Conservation (phyloP, 2,888 invertebrate species). For the Chrysopilus asiliformis region DNA sequence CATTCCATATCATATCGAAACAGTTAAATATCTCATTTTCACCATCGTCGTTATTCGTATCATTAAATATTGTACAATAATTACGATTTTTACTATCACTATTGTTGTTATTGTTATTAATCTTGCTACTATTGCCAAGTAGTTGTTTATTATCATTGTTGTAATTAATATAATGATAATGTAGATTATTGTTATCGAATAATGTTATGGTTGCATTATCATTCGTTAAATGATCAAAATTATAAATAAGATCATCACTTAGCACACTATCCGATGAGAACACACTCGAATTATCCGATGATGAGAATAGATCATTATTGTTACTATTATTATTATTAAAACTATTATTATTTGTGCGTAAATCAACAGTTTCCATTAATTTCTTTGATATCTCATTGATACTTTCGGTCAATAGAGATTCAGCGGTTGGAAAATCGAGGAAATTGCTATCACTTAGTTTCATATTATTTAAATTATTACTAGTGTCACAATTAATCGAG, state of each 20-base stretch:
- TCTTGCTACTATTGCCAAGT: background rate
- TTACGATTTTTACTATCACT: conserved; percentile 3
- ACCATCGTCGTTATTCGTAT: conserved; percentile 16
- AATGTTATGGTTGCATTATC: conserved; percentile 4
- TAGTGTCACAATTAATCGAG: background rate
- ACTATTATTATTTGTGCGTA: conserved; percentile 10
- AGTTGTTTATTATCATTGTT: conserved; percentile 2
- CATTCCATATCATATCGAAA: conserved; percentile 36
- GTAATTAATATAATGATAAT: conserved; percentile 1
- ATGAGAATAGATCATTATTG: conserved; percentile 9
- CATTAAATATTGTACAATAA: too few relatives aligned
- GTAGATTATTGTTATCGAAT: conserved; percentile 5
- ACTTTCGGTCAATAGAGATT: conserved; percentile 31
- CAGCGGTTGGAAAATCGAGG: conserved; percentile 20
- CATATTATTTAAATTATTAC: conserved; percentile 8
- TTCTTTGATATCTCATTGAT: conserved; percentile 36
- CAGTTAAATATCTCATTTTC: conserved; percentile 34
- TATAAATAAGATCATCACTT: conserved; percentile 28
- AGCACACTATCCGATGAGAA: conserved; percentile 23
- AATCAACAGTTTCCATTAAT: conserved; percentile 34
- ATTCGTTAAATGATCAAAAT: conserved; percentile 27
- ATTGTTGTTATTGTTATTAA: conserved; percentile 11
- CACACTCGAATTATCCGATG: conserved; percentile 18
- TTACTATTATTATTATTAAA: conserved; percentile 1
- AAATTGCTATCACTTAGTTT: conserved; percentile 2